Percentiles rank a stretch among this genome's conserved stretches.
These are phyloP conservation scores for Himantopus leucocephalus DNA, from an alignment of 2,113 vertebrate species.

Conservation along the genomic window DNA sequence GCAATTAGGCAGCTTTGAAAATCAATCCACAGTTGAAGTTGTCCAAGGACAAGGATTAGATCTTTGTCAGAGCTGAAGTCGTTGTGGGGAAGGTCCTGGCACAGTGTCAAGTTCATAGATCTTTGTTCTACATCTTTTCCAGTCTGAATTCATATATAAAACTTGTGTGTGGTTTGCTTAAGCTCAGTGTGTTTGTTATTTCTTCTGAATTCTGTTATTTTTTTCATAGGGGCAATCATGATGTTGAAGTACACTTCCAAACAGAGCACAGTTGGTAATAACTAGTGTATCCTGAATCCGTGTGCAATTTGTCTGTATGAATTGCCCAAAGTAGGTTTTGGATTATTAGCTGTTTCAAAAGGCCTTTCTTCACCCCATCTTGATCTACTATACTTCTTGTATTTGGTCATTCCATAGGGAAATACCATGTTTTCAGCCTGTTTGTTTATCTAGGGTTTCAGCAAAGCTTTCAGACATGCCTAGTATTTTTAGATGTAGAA, in stretches of 20 bases:
- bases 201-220: not conserved
- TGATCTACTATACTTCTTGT: not conserved
- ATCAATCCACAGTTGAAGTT: slow-evolving; percentile 15
- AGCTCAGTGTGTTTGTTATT: not conserved
- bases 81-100: not conserved
- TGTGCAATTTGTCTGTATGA: not conserved
- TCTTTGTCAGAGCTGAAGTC: not conserved
- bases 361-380: accelerated
- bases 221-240: not conserved
- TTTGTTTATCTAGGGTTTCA: not conserved
- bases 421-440: not conserved
- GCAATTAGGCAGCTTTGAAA: slow-evolving; percentile 45
- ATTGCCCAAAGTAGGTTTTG: not conserved
- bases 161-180: not conserved
- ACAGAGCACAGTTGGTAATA: not conserved
- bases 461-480: not conserved
- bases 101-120: not conserved
- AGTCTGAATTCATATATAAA: not conserved
- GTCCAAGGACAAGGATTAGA: slow-evolving; percentile 32
- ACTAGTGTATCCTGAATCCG: not conserved
- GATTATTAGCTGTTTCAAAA: not conserved
- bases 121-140: not conserved
- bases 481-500: not conserved
- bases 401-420: not conserved
- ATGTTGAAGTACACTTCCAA: not conserved